Conservation (phyloP, 2,113 vertebrate genomes). For the Butorides virescens region DNA sequence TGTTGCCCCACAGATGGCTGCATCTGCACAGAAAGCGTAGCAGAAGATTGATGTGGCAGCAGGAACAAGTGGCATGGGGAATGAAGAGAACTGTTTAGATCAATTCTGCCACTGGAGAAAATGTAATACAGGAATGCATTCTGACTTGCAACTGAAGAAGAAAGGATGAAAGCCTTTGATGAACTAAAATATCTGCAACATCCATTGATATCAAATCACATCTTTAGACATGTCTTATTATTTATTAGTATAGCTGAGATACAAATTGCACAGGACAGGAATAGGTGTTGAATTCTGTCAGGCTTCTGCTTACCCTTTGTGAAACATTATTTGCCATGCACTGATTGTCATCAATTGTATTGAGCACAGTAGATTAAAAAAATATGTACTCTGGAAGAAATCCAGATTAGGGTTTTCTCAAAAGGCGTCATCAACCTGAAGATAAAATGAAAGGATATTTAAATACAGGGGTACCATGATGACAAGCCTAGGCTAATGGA, state of each 20-base stretch:
- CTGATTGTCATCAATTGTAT: neutral
- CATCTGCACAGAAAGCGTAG: conserved; percentile 20
- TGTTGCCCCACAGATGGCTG: conserved; percentile 42
- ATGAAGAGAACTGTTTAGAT: neutral
- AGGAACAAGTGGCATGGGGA: neutral
- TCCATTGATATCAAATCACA: neutral
- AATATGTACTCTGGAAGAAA: neutral
- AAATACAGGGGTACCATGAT: neutral
- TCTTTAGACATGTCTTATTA: neutral
- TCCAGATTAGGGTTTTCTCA: neutral
- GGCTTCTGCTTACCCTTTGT: neutral
- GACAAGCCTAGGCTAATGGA: neutral
- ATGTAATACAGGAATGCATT: neutral
- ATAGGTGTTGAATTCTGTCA: neutral
- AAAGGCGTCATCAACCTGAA: neutral
- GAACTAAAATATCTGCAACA: neutral
- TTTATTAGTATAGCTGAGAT: neutral
- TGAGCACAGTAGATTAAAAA: neutral
- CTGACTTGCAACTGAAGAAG: neutral
- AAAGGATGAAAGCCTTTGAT: neutral
- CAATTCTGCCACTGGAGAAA: conserved; percentile 11
- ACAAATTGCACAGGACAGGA: neutral
- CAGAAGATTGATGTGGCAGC: conserved; percentile 38
- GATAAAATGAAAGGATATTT: neutral
- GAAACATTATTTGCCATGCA: neutral